Percentiles rank a stretch among this genome's conserved stretches.
Evolutionary conservation across 1,140 invertebrate genomes (phyloP).

Genomic region (Paracyclopina nana): DNA sequence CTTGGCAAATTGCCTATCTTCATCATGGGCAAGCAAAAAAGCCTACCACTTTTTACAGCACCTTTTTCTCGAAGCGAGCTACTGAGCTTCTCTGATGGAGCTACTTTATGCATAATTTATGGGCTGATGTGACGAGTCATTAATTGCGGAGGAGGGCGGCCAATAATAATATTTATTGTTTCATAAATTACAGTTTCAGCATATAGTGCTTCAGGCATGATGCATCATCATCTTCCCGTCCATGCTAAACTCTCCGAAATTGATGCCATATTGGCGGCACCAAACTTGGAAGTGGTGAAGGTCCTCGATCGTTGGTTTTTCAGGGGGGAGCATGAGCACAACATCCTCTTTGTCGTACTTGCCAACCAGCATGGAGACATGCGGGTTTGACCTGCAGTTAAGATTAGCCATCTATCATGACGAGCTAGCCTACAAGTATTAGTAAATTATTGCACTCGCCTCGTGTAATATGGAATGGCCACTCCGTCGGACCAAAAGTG

Average conservation of each 20-base stretch:
- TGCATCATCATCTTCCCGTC: too few species aligned
- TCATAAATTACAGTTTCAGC: too few species aligned
- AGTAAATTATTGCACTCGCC: neutral
- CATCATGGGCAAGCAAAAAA: too few species aligned
- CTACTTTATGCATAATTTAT: too few species aligned
- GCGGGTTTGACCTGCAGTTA: neutral
- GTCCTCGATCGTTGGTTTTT: conserved; percentile 2
- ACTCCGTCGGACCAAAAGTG: conserved; percentile 5
- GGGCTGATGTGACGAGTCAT: too few species aligned
- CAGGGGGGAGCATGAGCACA: conserved; percentile 11
- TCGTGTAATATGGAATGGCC: conserved; percentile 8
- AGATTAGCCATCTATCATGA: neutral
- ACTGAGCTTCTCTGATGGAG: too few species aligned
- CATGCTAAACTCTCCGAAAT: conserved; percentile 10
- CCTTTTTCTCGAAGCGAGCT: too few species aligned
- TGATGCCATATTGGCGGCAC: neutral
- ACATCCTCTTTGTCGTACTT: conserved; percentile 6
- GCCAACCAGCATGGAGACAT: neutral
- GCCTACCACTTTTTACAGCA: too few species aligned
- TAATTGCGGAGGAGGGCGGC: too few species aligned
- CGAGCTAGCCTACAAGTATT: neutral
- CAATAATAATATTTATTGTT: too few species aligned
- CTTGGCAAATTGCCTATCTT: too few species aligned
- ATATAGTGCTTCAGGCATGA: too few species aligned
- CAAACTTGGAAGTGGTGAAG: conserved; percentile 3